Evolutionary conservation across 2,888 invertebrate genomes (phyloP), one percentile per base, ranked within the genome.

Genomic region (Choristoneura rosaceana): DNA sequence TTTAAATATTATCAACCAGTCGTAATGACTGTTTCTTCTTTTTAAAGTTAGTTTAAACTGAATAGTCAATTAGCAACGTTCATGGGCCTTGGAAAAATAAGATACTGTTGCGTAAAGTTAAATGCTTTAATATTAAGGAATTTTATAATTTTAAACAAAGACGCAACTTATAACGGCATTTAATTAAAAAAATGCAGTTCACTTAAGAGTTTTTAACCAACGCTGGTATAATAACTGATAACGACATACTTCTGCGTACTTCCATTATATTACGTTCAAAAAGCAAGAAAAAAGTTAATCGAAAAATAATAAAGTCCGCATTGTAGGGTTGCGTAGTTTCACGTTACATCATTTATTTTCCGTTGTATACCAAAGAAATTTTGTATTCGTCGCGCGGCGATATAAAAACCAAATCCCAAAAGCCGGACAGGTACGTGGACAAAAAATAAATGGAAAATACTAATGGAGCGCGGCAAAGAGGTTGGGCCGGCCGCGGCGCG

Each of bases 401-500:
- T 89, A 89, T 87, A 93, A 92, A 93, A 93, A 91, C 87, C 89
- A 85, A 91, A 91, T 90, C 91, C 92, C 92, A 90, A 86, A 90
- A 92, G 87, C 91, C 85, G 89, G 92, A 92, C 94, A 93, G 93
- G 92, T 93, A 93, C 89, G 92, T 90, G 92, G 92, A 93, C 92
- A 93, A 93, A 94, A 93, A 94, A 93, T 93, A 93, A 94, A 94
- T 93, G 92, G 92, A 92, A 94, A 91, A 93, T 91, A 92, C 94
- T 94, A 94, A 94, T 93, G 94, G 93, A 92, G 90, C 92, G 89
- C 83, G 86, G 86, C 90, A 84, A 86, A 86, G 90, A 89, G 90
- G 91, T 89, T 89, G 88, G 86, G 84, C 85, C 81, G 81, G 82
- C 58, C 62, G 90, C 87, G 61, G 34, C 80, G 81, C 77, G 87